Conservation (phyloP, 2,113 vertebrate genomes). For the Corythoichthys intestinalis region DNA sequence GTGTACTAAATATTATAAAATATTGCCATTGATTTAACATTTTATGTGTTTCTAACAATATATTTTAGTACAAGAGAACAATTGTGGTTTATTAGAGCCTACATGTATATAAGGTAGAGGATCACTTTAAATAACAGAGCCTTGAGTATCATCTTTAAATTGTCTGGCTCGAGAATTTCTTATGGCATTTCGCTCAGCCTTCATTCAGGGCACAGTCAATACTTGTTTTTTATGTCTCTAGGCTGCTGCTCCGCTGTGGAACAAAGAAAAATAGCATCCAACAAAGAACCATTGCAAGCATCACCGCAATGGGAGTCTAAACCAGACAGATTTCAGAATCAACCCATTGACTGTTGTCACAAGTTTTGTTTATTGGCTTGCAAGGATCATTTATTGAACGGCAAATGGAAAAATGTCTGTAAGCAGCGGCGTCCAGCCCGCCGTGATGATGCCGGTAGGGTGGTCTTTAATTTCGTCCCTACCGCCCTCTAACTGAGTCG, state of each 20-base stretch:
- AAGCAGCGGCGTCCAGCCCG: slow-evolving; percentile 32
- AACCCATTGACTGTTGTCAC: neutral
- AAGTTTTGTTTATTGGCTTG: slow-evolving; percentile 1
- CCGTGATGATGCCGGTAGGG: slow-evolving; percentile 34
- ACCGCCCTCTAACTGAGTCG: slow-evolving; percentile 25
- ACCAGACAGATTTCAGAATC: neutral
- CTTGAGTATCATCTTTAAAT: neutral
- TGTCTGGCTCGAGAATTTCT: neutral
- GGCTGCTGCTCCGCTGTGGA: slow-evolving; percentile 62
- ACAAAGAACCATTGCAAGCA: slow-evolving; percentile 65
- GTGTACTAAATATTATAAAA: too few species aligned
- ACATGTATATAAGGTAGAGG: too few species aligned
- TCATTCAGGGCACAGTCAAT: neutral
- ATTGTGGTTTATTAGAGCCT: too few species aligned
- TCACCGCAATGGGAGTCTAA: slow-evolving; percentile 19
- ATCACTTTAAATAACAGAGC: neutral
- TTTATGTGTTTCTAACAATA: too few species aligned
- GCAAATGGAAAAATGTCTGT: slow-evolving; percentile 53
- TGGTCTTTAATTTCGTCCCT: slow-evolving; percentile 33
- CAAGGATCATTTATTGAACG: neutral
- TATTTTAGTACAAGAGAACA: too few species aligned
- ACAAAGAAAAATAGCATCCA: slow-evolving; percentile 54
- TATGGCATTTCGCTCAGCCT: neutral
- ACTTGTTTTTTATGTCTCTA: slow-evolving; percentile 24
- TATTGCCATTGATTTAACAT: too few species aligned